Percentiles rank a stretch among this genome's conserved stretches.
Evolutionary conservation across 2,888 invertebrate species (phyloP).

Genomic region (Agrochola litura): DNA sequence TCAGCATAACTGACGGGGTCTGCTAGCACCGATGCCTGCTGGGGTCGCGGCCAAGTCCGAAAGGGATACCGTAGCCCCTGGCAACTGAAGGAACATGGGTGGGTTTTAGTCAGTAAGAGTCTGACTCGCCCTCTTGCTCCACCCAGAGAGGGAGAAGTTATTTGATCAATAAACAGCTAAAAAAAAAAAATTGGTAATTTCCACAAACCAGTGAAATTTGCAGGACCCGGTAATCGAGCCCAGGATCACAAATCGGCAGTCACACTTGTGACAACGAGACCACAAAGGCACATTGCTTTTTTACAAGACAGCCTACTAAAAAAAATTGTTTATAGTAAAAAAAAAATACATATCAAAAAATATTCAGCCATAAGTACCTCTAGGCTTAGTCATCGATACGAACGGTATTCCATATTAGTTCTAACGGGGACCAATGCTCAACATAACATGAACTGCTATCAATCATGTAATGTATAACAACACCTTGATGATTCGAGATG

Average conservation of each 20-base stretch:
- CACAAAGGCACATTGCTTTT: neutral
- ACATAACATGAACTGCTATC: slow-evolving; percentile 42
- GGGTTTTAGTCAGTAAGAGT: no score
- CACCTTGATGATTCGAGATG: slow-evolving; percentile 35
- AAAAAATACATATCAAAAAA: slow-evolving; percentile 19
- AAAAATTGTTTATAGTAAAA: neutral
- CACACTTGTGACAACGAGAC: neutral
- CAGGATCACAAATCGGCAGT: no score
- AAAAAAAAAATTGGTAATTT: no score
- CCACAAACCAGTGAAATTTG: no score
- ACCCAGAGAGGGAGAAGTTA: no score
- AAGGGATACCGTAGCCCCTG: no score
- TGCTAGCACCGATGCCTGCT: no score
- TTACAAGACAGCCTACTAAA: neutral
- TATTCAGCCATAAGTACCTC: slow-evolving; percentile 26
- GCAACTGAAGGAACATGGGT: no score
- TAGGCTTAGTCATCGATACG: slow-evolving; percentile 47
- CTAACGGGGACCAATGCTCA: slow-evolving; percentile 55
- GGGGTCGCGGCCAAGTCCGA: no score
- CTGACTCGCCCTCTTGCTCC: no score
- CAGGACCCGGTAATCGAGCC: neutral
- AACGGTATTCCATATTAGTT: slow-evolving; percentile 58
- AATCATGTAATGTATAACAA: slow-evolving; percentile 51
- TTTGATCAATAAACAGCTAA: no score
- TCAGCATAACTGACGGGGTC: no score